Base-by-base conservation (phyloP, 2,113 vertebrate species). In the Thalassarche chlororhynchos region DNA sequence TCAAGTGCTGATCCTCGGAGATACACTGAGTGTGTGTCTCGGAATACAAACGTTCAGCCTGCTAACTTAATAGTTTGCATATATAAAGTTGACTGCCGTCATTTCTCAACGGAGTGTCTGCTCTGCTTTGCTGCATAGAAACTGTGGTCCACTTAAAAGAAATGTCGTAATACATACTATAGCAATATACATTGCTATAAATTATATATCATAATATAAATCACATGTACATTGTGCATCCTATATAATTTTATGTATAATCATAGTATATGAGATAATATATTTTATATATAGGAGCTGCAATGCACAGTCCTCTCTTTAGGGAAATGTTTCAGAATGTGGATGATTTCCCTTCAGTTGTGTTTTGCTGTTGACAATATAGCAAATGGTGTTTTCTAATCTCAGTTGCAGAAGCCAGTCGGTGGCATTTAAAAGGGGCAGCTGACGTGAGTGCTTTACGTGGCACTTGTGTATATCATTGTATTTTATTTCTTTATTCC, bases 381-480 rank as follows among this genome's bases (percentile, higher is more conserved):
- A 66, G 47, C 26, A 51, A 49, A n/a, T 14, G 31, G 19, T 40
- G 42, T 69, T 85, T 57, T 44, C 61, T 64, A 5, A 44, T n/a
- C 42, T 34, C 61, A 4, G 23, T 14, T 13, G 60, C 65, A 32
- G 29, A 47, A 78, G 58, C 46, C 29, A 42, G 21, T 23, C 1
- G 3, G 31, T 49, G 54, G 28, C 36, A 26, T 57, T 62, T 34
- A 25, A 21, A 58, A 55, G 75, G 54, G 31, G 49, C 23, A 31
- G 54, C 36, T 51, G 55, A 69, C 3, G 0, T 6, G 47, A 44
- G 80, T 12, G 40, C 86, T 68, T 49, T 55, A 25, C 5, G 1
- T 38, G 68, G 31, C 11, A 6, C 47, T 47, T 17, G 12, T 13
- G 16, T 7, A 3, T 26, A 20, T 9, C 1, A 0, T 26, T 14